These are phyloP conservation scores for Paracanthobrama guichenoti DNA, from an alignment of 2,113 vertebrate species.

Conservation along the genomic window DNA sequence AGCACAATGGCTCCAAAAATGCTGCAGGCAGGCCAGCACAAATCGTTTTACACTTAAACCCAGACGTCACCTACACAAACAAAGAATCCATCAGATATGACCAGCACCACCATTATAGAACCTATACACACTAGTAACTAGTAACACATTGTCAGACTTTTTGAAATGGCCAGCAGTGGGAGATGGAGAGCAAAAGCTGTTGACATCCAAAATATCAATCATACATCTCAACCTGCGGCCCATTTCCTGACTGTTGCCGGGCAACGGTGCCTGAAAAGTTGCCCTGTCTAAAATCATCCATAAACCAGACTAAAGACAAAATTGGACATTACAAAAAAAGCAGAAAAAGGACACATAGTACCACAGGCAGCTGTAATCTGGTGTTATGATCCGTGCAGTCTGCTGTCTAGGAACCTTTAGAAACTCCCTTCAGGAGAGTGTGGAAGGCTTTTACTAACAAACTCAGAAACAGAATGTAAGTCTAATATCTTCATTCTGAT, in stretches of 20 bases:
- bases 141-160: background rate
- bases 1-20: constrained; percentile 90
- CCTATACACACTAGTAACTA: background rate
- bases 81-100: constrained; percentile 4
- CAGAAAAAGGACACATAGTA: constrained; percentile 24
- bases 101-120: background rate
- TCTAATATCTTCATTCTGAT: constrained; percentile 4
- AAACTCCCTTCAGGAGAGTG: constrained; percentile 3
- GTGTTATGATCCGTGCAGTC: constrained; percentile 37
- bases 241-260: constrained; percentile 31
- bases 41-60: constrained; percentile 92
- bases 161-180: constrained; percentile 11
- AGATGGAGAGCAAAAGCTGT: background rate
- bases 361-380: constrained; percentile 25
- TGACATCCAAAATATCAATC: constrained; percentile 23
- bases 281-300: constrained; percentile 24
- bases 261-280: constrained; percentile 29
- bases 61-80: constrained; percentile 87
- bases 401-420: constrained; percentile 27
- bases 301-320: constrained; percentile 24
- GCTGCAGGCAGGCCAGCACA: constrained; percentile 82
- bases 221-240: background rate
- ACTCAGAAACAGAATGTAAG: background rate
- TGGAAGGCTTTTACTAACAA: background rate
- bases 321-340: constrained; percentile 27